Evolutionary conservation across 2,113 vertebrate genomes (phyloP).

Genomic region (Mionectes macconnelli): DNA sequence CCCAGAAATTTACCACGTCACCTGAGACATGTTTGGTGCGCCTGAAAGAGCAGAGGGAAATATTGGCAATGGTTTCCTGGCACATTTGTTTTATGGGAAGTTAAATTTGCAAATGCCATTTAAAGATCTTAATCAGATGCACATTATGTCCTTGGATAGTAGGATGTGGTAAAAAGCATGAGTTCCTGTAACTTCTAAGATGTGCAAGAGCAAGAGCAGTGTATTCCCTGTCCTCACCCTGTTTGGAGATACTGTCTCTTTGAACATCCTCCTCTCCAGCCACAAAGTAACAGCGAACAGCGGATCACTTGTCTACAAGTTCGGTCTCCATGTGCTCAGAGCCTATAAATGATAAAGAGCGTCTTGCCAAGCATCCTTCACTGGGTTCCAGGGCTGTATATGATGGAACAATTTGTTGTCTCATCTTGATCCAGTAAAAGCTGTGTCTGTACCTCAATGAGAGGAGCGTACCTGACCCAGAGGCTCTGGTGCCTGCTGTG

Average conservation of each 20-base stretch:
- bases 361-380: background rate
- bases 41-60: background rate
- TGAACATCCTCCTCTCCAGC: background rate
- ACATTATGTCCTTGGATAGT: background rate
- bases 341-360: background rate
- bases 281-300: background rate
- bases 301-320: background rate
- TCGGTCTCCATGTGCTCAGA: background rate
- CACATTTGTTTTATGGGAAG: background rate
- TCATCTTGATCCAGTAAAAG: background rate
- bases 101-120: background rate
- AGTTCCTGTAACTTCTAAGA: background rate
- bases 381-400: background rate
- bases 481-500: background rate
- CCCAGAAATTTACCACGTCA: conserved; percentile 23
- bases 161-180: background rate
- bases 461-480: background rate
- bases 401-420: background rate
- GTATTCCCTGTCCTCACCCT: background rate
- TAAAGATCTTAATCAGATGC: background rate
- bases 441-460: rapidly evolving
- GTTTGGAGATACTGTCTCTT: background rate
- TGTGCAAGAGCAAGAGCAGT: background rate
- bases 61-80: background rate
- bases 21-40: background rate